Percentiles rank a stretch among this genome's conserved stretches.
Evolutionary conservation across 2,113 vertebrate genomes (phyloP).

Genomic region (Hemiscyllium ocellatum): DNA sequence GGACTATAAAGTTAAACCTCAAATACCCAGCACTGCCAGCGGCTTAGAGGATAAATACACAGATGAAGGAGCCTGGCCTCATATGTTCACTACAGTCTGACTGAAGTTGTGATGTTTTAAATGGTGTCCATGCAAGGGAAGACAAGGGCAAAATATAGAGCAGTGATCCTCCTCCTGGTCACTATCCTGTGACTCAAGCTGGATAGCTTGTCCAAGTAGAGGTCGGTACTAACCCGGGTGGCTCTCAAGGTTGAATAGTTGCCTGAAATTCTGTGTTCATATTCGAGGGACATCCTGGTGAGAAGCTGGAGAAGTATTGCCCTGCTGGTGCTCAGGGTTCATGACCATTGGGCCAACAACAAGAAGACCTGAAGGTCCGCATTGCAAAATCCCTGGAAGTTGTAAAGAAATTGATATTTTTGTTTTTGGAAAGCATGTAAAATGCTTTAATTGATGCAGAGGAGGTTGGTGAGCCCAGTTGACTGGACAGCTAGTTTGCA

Average conservation of each 20-base stretch:
- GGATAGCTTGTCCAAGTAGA: background rate
- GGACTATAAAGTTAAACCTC: background rate
- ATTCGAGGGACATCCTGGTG: background rate
- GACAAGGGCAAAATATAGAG: background rate
- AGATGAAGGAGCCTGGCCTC: no score
- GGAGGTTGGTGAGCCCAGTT: no score
- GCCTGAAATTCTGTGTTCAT: background rate
- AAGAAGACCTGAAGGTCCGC: background rate
- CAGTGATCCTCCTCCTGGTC: background rate
- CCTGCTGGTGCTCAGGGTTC: background rate
- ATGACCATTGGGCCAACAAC: background rate
- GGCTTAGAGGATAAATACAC: background rate
- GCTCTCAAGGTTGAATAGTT: background rate
- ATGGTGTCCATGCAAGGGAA: background rate
- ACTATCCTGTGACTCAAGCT: background rate
- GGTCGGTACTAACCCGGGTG: background rate
- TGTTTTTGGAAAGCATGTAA: background rate
- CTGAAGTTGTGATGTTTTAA: no score
- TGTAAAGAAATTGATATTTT: background rate
- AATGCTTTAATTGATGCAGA: background rate
- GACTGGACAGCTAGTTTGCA: no score
- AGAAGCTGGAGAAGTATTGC: background rate
- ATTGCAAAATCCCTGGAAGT: background rate
- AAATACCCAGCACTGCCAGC: background rate
- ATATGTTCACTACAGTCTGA: background rate